These are phyloP conservation scores for Lutraria rhynchaena DNA, from an alignment of 1,140 invertebrate species.

Conservation along the genomic window DNA sequence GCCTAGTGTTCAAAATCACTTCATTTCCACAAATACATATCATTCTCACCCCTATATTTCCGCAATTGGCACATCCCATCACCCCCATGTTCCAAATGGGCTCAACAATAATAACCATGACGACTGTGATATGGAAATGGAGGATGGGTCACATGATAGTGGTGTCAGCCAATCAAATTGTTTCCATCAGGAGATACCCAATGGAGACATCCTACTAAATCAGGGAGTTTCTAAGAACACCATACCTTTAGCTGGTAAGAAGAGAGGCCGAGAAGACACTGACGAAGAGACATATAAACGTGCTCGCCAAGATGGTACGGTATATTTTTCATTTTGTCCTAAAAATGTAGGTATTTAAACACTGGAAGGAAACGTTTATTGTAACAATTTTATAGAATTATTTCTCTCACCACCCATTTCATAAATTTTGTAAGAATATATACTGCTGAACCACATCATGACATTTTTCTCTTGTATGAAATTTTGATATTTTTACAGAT, in stretches of 20 bases:
- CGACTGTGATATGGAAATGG: constrained; percentile 65
- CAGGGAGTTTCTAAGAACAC: constrained; percentile 55
- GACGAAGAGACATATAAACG: constrained; percentile 68
- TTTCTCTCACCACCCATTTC: too few species aligned
- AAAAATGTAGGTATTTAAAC: too few species aligned
- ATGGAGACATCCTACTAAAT: constrained; percentile 52
- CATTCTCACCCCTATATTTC: constrained; percentile 20
- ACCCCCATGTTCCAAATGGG: constrained; percentile 3
- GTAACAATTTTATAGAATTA: too few species aligned
- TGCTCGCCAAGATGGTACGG: constrained; percentile 65
- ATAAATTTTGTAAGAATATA: too few species aligned
- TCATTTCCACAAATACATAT: constrained; percentile 51
- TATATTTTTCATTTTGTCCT: not conserved
- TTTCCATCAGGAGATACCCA: not conserved
- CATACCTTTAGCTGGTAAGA: constrained; percentile 63
- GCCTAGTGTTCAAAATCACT: constrained; percentile 8
- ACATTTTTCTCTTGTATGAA: too few species aligned
- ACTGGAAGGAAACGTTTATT: too few species aligned
- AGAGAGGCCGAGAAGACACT: constrained; percentile 67
- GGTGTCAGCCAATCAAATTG: not conserved
- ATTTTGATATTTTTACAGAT: too few species aligned
- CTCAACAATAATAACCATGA: constrained; percentile 40
- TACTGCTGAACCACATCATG: too few species aligned
- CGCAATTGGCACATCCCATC: constrained; percentile 17
- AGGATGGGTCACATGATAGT: constrained; percentile 10